A percentile compares a stretch with the other conserved stretches of the same genome.
phyloP scores from a whole-genome alignment of 2,797 vertebrate genomes.

The Babyrousa celebensis region DNA sequence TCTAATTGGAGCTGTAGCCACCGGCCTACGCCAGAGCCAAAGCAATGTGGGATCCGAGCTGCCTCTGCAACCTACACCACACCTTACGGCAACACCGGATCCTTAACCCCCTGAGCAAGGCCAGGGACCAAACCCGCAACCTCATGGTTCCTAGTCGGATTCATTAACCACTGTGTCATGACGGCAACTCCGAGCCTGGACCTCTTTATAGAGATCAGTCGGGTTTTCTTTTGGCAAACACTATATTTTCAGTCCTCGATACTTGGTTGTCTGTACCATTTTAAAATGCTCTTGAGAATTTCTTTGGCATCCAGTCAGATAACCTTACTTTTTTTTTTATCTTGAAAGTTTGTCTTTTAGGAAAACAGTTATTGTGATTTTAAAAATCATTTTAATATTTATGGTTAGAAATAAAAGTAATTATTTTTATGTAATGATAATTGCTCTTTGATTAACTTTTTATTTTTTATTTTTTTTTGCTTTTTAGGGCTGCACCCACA shows the following conservation, averaged over 20 bases:
- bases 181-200: too few relatives aligned
- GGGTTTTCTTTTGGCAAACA: background rate
- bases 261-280: background rate
- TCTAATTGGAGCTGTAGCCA: too few relatives aligned
- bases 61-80: too few relatives aligned
- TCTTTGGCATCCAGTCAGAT: conserved; percentile 6
- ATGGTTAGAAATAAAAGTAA: conserved; percentile 62
- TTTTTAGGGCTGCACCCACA: too few relatives aligned
- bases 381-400: conserved; percentile 41
- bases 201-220: background rate
- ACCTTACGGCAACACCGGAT: too few relatives aligned
- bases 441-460: conserved; percentile 14
- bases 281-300: conserved; percentile 32
- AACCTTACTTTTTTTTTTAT: background rate
- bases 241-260: background rate
- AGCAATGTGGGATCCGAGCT: too few relatives aligned
- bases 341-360: conserved; percentile 32
- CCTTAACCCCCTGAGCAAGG: too few relatives aligned
- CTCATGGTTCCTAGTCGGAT: too few relatives aligned
- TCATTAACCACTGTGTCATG: too few relatives aligned
- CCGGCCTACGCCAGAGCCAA: too few relatives aligned
- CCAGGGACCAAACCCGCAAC: too few relatives aligned
- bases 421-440: conserved; percentile 47
- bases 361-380: background rate
- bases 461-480: too few relatives aligned